These are phyloP conservation scores for Lepidurus couesii DNA, from an alignment of 1,140 invertebrate species.

Conservation along the genomic window DNA sequence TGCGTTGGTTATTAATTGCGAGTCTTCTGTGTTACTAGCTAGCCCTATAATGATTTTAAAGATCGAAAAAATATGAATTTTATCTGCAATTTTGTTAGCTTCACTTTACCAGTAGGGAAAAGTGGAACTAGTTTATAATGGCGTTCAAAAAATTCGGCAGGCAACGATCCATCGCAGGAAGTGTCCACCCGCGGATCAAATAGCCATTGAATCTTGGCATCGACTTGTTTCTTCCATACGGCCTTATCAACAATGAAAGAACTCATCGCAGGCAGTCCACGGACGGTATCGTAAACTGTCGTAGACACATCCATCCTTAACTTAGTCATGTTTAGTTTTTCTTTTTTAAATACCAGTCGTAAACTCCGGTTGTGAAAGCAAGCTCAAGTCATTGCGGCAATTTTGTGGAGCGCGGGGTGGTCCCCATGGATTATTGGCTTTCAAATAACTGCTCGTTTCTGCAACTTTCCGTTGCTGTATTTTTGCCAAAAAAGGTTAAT, in stretches of 20 bases:
- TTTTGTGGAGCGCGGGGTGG: not conserved
- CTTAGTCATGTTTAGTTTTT: not conserved
- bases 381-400: not conserved
- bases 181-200: not conserved
- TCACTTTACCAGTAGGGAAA: constrained; percentile 24
- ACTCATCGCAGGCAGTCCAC: not conserved
- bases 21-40: not conserved
- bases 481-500: not conserved
- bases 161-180: not conserved
- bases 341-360: not conserved
- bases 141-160: not conserved
- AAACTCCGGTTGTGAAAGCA: not conserved
- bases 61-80: constrained; percentile 10
- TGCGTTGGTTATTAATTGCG: constrained; percentile 26
- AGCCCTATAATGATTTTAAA: constrained; percentile 20
- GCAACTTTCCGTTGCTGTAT: not conserved
- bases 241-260: not conserved
- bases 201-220: not conserved
- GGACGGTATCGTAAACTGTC: not conserved
- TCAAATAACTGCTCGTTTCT: not conserved
- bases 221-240: not conserved
- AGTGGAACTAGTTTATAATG: not conserved
- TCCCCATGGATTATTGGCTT: constrained; percentile 12
- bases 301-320: not conserved
- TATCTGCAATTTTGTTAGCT: not conserved